Base-by-base conservation (phyloP, 2,797 vertebrate species). In the Scarus forsteni region DNA sequence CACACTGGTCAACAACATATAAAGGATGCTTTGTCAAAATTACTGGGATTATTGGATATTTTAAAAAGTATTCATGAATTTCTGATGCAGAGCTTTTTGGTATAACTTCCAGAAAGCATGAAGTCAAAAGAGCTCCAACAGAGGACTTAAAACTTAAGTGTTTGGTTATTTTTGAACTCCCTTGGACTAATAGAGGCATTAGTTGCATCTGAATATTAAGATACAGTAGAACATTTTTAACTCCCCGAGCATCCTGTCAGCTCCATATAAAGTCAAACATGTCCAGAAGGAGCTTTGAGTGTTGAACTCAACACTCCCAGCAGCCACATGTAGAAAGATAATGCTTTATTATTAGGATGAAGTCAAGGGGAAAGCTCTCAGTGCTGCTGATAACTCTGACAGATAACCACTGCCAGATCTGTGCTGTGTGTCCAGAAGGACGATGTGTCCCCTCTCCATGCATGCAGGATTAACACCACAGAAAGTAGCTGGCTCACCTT, bases 341-440 rank as follows among this genome's bases (percentile, higher is more conserved):
- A 86, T 34, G 44, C 19, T 84, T 83, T 93, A 93, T 91, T 92
- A 90, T 89, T 92, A 90, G 92, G 77, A 85, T 73, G 70, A 64
- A 86, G 88, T 91, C 81, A 88, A 89, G 83, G 42, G 83, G 75
- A 88, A 87, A 82, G 77, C 80, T 79, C 80, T 88, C 75, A 51
- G 73, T 43, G 79, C 82, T 83, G 79, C 79, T 79, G 92, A 93
- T 92, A 93, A 56, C 74, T 44, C 58, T 66, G 69, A 66, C 56
- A 72, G 88, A 90, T 89, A 84, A 76, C 43, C 56, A 14, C 49
- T 67, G 85, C 74, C 82, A 81, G 85, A 54, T 79, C 74, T 79
- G 55, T 79, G 77, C 70, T 18, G 18, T 81, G 81, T 81, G 81
- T 72, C 70, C 66, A 56, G 68, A 35, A 60, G 86, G 85, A 86